These are phyloP conservation scores for Riptortus pedestris DNA, from an alignment of 1,140 invertebrate species.

Conservation along the genomic window DNA sequence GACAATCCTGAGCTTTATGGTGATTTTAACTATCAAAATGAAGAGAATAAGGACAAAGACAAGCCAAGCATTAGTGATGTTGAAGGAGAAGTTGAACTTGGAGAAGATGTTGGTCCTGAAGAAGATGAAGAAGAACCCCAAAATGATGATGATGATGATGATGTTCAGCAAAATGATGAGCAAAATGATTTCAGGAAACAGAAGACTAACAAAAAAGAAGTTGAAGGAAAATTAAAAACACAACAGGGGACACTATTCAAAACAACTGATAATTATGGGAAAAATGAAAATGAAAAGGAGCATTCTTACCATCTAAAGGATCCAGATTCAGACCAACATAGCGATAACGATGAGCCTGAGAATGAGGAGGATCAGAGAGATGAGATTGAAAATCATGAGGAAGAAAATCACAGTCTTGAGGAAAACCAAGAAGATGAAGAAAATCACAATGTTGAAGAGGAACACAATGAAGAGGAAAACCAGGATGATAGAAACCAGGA, in stretches of 20 bases:
- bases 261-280: too few relatives aligned
- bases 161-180: background rate
- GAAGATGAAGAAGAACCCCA: background rate
- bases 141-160: background rate
- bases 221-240: too few relatives aligned
- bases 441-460: background rate
- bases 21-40: background rate
- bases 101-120: constrained; percentile 8
- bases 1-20: constrained; percentile 30
- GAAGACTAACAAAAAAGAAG: background rate
- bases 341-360: too few relatives aligned
- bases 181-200: background rate
- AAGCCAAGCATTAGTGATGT: background rate
- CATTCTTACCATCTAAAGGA: background rate
- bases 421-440: background rate
- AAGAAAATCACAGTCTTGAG: background rate
- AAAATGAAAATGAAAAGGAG: background rate
- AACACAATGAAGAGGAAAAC: background rate
- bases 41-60: constrained; percentile 7
- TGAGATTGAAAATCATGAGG: background rate
- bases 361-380: background rate
- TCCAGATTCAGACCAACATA: background rate
- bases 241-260: too few relatives aligned
- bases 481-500: background rate
- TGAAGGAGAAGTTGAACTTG: constrained; percentile 9